Evolutionary conservation across 2,797 vertebrate genomes (phyloP), one percentile per base, ranked within the genome.

Genomic region (Melanotaenia pygmaea): DNA sequence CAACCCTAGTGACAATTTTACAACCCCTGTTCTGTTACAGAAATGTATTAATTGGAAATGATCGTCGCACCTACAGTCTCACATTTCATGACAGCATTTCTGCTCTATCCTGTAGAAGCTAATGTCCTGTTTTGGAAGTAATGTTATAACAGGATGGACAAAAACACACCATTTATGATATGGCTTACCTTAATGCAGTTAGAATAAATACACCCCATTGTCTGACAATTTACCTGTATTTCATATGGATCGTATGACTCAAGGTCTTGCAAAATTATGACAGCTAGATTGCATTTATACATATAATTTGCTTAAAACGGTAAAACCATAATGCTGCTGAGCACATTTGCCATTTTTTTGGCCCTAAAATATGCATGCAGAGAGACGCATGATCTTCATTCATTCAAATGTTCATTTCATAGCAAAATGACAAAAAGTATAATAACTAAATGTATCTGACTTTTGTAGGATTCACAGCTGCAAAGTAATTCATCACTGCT

Each of bases 221-320:
- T 51, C 35, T 32, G 30, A 43, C 40, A 59, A 47, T 67, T 40
- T 38, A n/a, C 26, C 60, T 59, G 51, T 64, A 70, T 34, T 67
- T 65, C 34, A 73, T n/a, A 38, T 37, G 63, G 59, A 72, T 58
- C 61, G 65, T 43, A 75, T 61, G 70, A 66, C 72, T 65, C 53
- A 59, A 54, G 22, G 38, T 24, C 64, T 24, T 60, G 26, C 40
- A 24, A 43, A 20, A 35, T 70, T 70, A 80, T 65, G 71, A 67
- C 84, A 88, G 89, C 88, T 87, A 86, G 79, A 81, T 72, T 79
- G 62, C 53, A 86, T 90, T 72, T 86, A 58, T 30, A 20, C n/a
- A 2, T 64, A 57, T 2, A 4, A 11, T 24, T 24, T n/a, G 6
- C 38, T 14, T 13, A 50, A 50, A 50, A 61, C 54, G 74, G 54